Percentiles rank a stretch among this genome's conserved stretches.
phyloP scores from a whole-genome alignment of 2,113 vertebrate species.

The Gobius niger region DNA sequence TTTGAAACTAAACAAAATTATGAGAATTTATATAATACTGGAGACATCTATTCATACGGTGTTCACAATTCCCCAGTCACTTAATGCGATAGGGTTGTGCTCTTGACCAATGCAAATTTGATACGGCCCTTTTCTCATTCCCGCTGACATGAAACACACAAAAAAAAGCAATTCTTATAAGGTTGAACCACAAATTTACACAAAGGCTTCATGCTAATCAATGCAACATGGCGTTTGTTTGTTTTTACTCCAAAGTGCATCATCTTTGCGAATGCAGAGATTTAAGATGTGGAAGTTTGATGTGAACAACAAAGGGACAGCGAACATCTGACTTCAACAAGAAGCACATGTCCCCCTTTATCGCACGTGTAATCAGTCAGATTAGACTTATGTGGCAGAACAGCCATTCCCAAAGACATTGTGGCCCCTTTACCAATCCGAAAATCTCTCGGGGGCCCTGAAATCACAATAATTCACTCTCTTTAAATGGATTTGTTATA shows the following conservation, averaged over 20 bases:
- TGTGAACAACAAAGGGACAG: neutral
- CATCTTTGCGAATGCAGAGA: constrained; percentile 18
- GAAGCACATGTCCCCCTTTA: neutral
- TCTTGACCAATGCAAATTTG: constrained; percentile 14
- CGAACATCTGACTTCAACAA: constrained; percentile 3
- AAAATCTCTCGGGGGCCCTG: too few species aligned
- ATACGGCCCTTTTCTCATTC: neutral
- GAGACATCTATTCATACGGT: constrained; percentile 40
- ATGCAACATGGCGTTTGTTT: constrained; percentile 37
- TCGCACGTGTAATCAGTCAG: neutral
- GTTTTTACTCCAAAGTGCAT: constrained; percentile 32
- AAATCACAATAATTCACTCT: too few species aligned
- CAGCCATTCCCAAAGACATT: neutral
- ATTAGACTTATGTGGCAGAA: constrained; percentile 16
- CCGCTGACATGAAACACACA: neutral
- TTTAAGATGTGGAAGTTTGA: constrained; percentile 4
- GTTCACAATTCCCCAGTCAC: constrained; percentile 35
- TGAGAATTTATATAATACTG: constrained; percentile 37
- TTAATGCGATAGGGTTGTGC: constrained; percentile 25
- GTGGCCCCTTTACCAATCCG: neutral
- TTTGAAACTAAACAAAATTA: constrained; percentile 25
- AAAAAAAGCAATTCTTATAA: neutral
- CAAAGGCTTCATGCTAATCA: constrained; percentile 1
- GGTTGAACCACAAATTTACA: neutral
- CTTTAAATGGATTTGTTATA: too few species aligned